Percentiles rank a stretch among this genome's conserved stretches.
Evolutionary conservation across 2,113 vertebrate genomes (phyloP).

Genomic region (Nanger granti): DNA sequence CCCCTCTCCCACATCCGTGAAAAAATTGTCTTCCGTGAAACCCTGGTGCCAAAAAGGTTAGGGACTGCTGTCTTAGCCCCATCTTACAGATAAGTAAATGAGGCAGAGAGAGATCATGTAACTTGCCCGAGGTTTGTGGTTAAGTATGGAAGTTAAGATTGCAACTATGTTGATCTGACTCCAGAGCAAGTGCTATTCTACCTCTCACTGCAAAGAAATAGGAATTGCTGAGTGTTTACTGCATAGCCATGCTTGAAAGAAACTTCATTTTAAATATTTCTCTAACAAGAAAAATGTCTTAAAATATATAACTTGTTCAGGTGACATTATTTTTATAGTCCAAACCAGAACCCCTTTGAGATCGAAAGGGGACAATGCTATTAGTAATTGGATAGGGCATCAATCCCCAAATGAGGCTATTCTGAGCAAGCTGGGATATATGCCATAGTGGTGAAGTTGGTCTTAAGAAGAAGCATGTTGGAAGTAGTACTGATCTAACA

Average conservation of each 20-base stretch:
- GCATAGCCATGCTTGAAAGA: not conserved
- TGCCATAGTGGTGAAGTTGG: not conserved
- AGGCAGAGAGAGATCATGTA: not conserved
- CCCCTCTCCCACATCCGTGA: not conserved
- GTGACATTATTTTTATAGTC: not conserved
- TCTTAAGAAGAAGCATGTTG: not conserved
- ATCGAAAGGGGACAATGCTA: not conserved
- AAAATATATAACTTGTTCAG: constrained; percentile 13
- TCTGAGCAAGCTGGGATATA: not conserved
- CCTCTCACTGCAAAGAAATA: not conserved
- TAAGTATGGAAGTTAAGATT: not conserved
- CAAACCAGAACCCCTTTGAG: not conserved
- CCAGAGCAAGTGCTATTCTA: not conserved
- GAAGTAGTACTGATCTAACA: not conserved
- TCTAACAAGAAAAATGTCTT: not conserved
- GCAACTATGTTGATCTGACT: not conserved
- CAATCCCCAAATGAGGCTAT: not conserved
- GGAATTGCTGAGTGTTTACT: not conserved
- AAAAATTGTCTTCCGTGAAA: not conserved
- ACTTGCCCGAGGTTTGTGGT: not conserved
- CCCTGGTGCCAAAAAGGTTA: not conserved
- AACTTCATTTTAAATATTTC: not conserved
- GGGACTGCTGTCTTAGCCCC: not conserved
- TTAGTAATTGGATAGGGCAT: not conserved
- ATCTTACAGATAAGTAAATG: not conserved